These are phyloP conservation scores for Luperina testacea DNA, from an alignment of 2,888 invertebrate genomes.

Conservation along the genomic window DNA sequence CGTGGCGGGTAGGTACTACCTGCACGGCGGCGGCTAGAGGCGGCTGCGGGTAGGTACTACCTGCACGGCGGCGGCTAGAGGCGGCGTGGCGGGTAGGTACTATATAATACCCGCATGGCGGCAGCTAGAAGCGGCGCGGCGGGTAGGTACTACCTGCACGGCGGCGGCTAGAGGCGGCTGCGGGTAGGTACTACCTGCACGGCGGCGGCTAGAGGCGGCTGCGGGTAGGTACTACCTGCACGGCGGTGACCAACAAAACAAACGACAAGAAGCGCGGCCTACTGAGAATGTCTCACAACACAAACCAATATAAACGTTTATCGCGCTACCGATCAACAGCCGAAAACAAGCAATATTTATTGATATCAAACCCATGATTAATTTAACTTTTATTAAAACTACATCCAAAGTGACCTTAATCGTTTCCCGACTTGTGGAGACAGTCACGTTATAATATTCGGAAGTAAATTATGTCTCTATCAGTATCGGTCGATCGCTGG, in stretches of 20 bases:
- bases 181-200: neutral
- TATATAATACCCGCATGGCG: no score
- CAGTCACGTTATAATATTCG: slow-evolving; percentile 66
- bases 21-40: no score
- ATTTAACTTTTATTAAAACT: slow-evolving; percentile 62
- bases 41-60: no score
- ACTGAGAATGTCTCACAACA: slow-evolving; percentile 59
- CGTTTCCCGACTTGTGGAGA: slow-evolving; percentile 53
- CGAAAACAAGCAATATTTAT: slow-evolving; percentile 62
- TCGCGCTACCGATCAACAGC: slow-evolving; percentile 61
- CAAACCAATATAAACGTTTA: slow-evolving; percentile 63
- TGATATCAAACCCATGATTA: slow-evolving; percentile 62
- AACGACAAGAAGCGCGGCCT: slow-evolving; percentile 34
- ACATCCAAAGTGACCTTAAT: slow-evolving; percentile 61
- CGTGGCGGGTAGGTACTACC: no score
- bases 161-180: neutral
- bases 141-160: no score
- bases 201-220: no score
- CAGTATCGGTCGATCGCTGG: slow-evolving; percentile 73
- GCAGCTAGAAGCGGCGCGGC: no score
- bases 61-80: no score
- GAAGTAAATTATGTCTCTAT: slow-evolving; percentile 85
- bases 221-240: neutral
- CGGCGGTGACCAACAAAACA: slow-evolving; percentile 35
- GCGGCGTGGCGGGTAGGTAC: no score